Base-by-base conservation (phyloP, 2,797 vertebrate genomes). In the Austrolebias charrua region DNA sequence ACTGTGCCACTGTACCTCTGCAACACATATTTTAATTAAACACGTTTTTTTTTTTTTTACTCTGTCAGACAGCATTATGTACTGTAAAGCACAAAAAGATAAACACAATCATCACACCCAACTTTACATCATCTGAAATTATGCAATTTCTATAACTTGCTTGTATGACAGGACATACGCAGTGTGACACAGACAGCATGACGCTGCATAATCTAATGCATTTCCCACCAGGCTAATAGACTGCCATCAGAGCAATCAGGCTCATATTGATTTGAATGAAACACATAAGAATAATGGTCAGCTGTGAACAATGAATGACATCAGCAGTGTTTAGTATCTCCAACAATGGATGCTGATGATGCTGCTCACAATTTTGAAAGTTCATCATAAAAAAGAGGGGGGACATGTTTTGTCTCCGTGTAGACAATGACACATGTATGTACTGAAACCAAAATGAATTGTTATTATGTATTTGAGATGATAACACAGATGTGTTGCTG, bases 341-440 rank as follows among this genome's bases (percentile, higher is more conserved):
- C 28, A 28, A 59, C 50, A 66, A 55, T 29, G 59, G 45, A 19
- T 40, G 46, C 28, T 60, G 54, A 56, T 60, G 63, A 71, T 33
- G 48, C 43, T 7, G 5, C 35, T 7, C 2, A 0, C 28, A 29
- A 38, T 58, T 38, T 19, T 28, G 40, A 40, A n/a, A 18, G 9
- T 44, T 19, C 43, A 13, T 24, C 40, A 35, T 15, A 6, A 6
- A 24, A 52, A 40, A 40, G 12, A 12, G 38, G 12, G 11, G 2
- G 4, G 33, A 29, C 33, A 52, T n/a, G 10, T 40, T 40, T 40
- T 42, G 44, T 59, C 6, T 13, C 4, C 43, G 42, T 47, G 20
- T 43, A 46, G 46, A 60, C 2, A 45, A 51, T 51, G 15, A 35
- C 7, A 19, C 8, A n/a, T 15, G 48, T 48, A 24, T 24, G 24